These are phyloP conservation scores for Xanthorhoe spadicearia DNA, from an alignment of 2,888 invertebrate species.

Conservation along the genomic window DNA sequence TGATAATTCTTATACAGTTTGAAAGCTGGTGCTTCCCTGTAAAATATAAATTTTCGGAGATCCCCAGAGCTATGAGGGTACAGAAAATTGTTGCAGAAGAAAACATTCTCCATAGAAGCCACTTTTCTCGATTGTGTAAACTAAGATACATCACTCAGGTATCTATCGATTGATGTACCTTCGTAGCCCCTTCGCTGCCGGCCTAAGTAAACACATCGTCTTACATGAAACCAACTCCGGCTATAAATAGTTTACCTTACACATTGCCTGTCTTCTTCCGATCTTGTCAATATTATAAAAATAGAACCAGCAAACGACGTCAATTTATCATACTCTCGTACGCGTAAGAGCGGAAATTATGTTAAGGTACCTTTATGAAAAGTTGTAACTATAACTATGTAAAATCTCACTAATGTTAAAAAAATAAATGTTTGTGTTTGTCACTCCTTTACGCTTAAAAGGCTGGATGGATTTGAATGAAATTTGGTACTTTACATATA, in stretches of 20 bases:
- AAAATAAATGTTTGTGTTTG: too few relatives aligned
- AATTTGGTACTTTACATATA: too few relatives aligned
- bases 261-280: conserved; percentile 12
- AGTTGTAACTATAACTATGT: not conserved
- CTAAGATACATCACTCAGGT: conserved; percentile 39
- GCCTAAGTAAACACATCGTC: conserved; percentile 56
- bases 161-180: conserved; percentile 44
- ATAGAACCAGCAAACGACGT: conserved; percentile 5
- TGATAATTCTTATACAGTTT: too few relatives aligned
- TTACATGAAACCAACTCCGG: conserved; percentile 37
- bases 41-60: too few relatives aligned
- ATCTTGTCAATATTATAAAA: conserved; percentile 9
- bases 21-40: too few relatives aligned
- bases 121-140: conserved; percentile 23
- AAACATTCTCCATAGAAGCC: not conserved
- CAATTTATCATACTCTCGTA: conserved; percentile 7
- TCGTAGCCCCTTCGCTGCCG: conserved; percentile 50
- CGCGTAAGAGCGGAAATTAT: not conserved
- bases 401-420: too few relatives aligned
- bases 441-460: too few relatives aligned
- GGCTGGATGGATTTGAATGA: too few relatives aligned
- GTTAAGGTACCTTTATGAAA: not conserved
- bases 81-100: too few relatives aligned
- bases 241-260: conserved; percentile 37
- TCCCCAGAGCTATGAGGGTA: too few relatives aligned